Conservation (phyloP, 2,797 vertebrate genomes). For the Spheniscus humboldti region DNA sequence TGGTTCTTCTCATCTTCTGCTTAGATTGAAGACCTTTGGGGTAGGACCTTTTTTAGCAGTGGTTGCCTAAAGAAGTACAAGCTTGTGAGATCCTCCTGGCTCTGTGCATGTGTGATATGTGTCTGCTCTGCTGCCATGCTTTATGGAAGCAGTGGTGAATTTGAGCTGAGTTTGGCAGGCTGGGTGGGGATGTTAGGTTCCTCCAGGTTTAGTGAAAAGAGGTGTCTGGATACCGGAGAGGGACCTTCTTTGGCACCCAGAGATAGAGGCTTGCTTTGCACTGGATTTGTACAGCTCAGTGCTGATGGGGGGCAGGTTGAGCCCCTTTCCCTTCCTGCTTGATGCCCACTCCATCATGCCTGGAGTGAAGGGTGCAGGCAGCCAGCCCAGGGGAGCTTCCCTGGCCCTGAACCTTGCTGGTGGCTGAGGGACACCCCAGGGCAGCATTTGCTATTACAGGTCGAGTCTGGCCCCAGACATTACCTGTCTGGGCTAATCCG, state of each 20-base stretch:
- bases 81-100: background rate
- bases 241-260: background rate
- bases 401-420: background rate
- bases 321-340: background rate
- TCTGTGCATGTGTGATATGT: background rate
- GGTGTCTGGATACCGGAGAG: background rate
- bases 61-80: background rate
- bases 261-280: background rate
- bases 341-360: background rate
- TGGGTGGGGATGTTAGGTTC: background rate
- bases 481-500: background rate
- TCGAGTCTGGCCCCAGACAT: background rate
- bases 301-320: background rate
- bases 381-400: background rate
- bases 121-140: background rate
- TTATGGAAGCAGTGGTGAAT: background rate
- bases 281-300: background rate
- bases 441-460: background rate
- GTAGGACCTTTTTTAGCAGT: background rate
- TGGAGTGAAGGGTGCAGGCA: background rate
- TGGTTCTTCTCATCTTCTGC: background rate
- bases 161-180: background rate
- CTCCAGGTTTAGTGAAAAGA: background rate
- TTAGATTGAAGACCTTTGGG: background rate
- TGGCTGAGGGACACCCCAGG: background rate